These are phyloP conservation scores for Bergia sp. DNA, from an alignment of 92 coral and sea anemone species.

Conservation along the genomic window DNA sequence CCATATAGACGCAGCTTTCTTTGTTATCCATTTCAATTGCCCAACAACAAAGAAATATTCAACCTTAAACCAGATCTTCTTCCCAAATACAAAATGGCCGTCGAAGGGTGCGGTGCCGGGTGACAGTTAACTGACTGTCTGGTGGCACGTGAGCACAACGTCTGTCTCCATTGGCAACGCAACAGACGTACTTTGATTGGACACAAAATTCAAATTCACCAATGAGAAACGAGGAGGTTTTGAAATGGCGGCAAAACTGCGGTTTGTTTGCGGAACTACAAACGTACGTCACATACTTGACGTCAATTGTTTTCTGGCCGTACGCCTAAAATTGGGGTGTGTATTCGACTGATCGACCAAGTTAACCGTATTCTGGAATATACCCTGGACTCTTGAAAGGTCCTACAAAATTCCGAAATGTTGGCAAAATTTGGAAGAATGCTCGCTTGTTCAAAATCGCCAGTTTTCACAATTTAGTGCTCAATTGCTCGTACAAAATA, in stretches of 20 bases:
- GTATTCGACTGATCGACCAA: no score
- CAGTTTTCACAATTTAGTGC: no score
- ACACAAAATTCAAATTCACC: conserved; percentile 25
- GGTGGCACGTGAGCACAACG: conserved; percentile 20
- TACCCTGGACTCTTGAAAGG: no score
- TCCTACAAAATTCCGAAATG: no score
- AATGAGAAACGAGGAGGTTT: background rate
- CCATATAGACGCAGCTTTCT: conserved; percentile 64
- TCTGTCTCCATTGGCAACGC: conserved; percentile 23
- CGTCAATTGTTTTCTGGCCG: no score
- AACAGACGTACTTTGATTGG: conserved; percentile 29
- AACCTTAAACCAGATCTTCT: background rate
- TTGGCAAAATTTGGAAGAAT: no score
- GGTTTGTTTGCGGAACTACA: no score
- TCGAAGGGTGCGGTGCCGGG: conserved; percentile 32
- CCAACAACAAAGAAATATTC: conserved; percentile 5
- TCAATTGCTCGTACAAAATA: no score
- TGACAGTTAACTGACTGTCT: conserved; percentile 26
- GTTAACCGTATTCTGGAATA: no score
- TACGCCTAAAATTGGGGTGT: no score
- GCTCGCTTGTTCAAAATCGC: no score
- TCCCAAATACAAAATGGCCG: conserved; percentile 20
- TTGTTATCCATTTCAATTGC: conserved; percentile 85
- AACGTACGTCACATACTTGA: no score
- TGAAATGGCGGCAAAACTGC: conserved; percentile 27